These are phyloP conservation scores for Ariolimax columbianus DNA, from an alignment of 2,888 invertebrate genomes.

Conservation along the genomic window DNA sequence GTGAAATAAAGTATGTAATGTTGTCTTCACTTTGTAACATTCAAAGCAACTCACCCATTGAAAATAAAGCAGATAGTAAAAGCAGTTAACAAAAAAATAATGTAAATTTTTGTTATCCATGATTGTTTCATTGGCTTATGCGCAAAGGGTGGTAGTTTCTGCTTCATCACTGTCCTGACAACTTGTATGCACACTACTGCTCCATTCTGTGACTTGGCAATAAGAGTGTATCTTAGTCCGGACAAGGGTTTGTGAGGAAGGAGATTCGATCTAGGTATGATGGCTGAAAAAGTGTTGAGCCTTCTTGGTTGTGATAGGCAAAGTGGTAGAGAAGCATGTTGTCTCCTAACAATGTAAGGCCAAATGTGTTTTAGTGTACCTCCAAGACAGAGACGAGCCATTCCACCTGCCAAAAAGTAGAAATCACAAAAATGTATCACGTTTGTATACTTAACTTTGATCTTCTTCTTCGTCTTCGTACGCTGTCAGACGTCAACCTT, in stretches of 20 bases:
- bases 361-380: not conserved
- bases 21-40: slow-evolving; percentile 23
- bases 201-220: not conserved
- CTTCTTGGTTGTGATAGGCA: not conserved
- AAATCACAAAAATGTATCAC: not conserved
- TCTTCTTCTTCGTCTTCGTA: no score
- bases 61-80: slow-evolving; percentile 49
- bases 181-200: not conserved
- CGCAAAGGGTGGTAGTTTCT: slow-evolving; percentile 56
- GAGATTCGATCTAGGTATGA: not conserved
- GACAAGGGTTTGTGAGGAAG: not conserved
- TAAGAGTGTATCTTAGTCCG: not conserved
- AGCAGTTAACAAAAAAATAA: slow-evolving; percentile 23
- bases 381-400: slow-evolving; percentile 11
- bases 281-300: not conserved
- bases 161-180: slow-evolving; percentile 29
- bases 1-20: no score
- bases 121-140: slow-evolving; percentile 53
- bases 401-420: not conserved
- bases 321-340: not conserved
- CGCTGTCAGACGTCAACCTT: no score
- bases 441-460: no score
- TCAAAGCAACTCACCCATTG: slow-evolving; percentile 55
- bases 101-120: slow-evolving; percentile 36
- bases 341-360: not conserved